Conservation (phyloP, 2,888 invertebrate genomes). For the Anthophora plumipes region DNA sequence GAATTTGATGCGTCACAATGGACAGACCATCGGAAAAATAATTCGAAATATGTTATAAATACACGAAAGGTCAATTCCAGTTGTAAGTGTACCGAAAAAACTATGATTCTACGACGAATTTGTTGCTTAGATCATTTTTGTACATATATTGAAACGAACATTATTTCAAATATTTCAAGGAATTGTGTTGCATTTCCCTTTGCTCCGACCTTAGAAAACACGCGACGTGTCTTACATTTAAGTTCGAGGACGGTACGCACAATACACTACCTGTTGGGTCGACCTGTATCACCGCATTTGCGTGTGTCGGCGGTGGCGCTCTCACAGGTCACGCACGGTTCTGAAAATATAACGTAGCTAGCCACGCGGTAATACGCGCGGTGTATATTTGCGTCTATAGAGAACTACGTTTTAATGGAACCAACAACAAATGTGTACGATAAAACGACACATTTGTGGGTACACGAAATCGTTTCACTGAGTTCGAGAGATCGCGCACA, state of each 20-base stretch:
- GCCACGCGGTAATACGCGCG: conserved; percentile 58
- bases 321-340: conserved; percentile 66
- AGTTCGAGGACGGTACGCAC: conserved; percentile 67
- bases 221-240: conserved; percentile 53
- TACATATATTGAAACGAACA: background rate
- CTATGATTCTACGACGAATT: conserved; percentile 44
- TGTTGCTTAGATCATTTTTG: background rate
- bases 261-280: conserved; percentile 73
- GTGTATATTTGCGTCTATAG: conserved; percentile 38
- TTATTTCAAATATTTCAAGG: background rate
- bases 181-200: conserved; percentile 11
- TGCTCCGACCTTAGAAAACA: conserved; percentile 22
- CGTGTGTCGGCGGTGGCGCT: conserved; percentile 65
- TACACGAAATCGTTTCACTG: conserved; percentile 27
- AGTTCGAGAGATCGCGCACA: conserved; percentile 29
- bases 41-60: conserved; percentile 33
- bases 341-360: conserved; percentile 58
- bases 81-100: conserved; percentile 54
- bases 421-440: background rate
- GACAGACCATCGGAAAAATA: background rate
- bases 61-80: conserved; percentile 66
- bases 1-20: conserved; percentile 4
- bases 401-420: conserved; percentile 22
- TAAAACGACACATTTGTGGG: conserved; percentile 3
- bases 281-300: conserved; percentile 68